These are phyloP conservation scores for Eupeodes latifasciatus DNA, from an alignment of 2,888 invertebrate species.

Conservation along the genomic window DNA sequence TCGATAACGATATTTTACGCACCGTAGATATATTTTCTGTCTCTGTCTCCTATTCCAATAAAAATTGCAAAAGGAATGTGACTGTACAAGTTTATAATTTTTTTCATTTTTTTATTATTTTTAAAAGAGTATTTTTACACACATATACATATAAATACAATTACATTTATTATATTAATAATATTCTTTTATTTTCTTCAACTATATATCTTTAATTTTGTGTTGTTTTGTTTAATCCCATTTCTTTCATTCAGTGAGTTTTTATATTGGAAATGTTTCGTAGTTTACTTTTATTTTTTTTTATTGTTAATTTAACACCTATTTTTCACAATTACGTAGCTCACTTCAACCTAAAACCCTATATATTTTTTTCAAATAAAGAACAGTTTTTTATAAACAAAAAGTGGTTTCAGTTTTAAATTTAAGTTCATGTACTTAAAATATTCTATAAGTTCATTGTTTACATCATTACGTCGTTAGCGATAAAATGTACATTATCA, in stretches of 20 bases:
- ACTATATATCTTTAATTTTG: slow-evolving; percentile 63
- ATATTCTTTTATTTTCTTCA: slow-evolving; percentile 58
- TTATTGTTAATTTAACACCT: slow-evolving; percentile 55
- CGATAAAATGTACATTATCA: slow-evolving; percentile 38
- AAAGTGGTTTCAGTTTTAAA: not conserved
- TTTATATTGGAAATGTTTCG: slow-evolving; percentile 53
- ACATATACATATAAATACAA: slow-evolving; percentile 75
- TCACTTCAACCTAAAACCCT: slow-evolving; percentile 50
- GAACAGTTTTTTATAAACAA: slow-evolving; percentile 44
- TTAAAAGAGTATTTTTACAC: slow-evolving; percentile 74
- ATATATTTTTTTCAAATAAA: slow-evolving; percentile 17
- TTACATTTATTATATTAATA: slow-evolving; percentile 74
- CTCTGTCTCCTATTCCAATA: too few relatives aligned
- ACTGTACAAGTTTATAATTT: slow-evolving; percentile 30
- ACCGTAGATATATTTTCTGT: too few relatives aligned
- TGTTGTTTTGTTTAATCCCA: slow-evolving; percentile 24
- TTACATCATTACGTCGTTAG: slow-evolving; percentile 19
- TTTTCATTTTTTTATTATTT: slow-evolving; percentile 71
- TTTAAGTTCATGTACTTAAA: slow-evolving; percentile 34
- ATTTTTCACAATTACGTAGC: slow-evolving; percentile 63
- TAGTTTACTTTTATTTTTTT: slow-evolving; percentile 48
- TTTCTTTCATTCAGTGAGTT: slow-evolving; percentile 47
- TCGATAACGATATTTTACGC: too few relatives aligned
- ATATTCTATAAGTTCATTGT: slow-evolving; percentile 49
- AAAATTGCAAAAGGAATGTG: not conserved